phyloP scores from a whole-genome alignment of 2,113 vertebrate species.

The Psittacus erithacus region DNA sequence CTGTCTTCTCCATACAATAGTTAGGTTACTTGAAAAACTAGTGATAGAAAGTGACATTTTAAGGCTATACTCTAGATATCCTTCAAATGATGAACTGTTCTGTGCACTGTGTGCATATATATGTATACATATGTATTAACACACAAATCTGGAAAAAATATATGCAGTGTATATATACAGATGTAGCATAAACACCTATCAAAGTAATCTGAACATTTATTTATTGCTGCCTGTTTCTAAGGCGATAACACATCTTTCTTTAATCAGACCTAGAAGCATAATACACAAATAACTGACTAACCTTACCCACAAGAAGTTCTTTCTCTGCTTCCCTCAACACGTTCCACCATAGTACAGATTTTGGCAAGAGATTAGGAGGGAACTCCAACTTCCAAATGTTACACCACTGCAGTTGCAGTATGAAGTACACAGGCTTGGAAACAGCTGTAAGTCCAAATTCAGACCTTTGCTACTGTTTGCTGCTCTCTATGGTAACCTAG shows the following conservation, averaged over 20 bases:
- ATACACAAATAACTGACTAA: conserved; percentile 6
- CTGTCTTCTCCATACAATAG: background rate
- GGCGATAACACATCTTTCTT: background rate
- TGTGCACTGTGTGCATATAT: accelerated
- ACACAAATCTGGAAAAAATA: background rate
- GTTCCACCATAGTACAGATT: background rate
- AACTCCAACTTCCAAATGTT: background rate
- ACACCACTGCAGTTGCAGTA: background rate
- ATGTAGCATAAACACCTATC: background rate
- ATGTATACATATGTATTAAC: accelerated
- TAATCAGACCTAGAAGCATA: background rate
- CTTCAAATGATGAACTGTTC: background rate
- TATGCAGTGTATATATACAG: background rate
- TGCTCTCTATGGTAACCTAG: background rate
- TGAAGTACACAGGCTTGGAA: background rate
- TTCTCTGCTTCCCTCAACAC: background rate
- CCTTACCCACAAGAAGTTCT: background rate
- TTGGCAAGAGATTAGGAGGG: background rate
- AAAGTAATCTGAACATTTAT: background rate
- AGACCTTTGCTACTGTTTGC: background rate
- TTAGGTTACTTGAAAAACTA: background rate
- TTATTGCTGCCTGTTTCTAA: background rate
- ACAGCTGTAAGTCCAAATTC: background rate
- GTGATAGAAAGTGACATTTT: background rate
- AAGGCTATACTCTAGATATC: background rate